phyloP scores from a whole-genome alignment of 2,113 vertebrate genomes.

The Cochlearius cochlearius region DNA sequence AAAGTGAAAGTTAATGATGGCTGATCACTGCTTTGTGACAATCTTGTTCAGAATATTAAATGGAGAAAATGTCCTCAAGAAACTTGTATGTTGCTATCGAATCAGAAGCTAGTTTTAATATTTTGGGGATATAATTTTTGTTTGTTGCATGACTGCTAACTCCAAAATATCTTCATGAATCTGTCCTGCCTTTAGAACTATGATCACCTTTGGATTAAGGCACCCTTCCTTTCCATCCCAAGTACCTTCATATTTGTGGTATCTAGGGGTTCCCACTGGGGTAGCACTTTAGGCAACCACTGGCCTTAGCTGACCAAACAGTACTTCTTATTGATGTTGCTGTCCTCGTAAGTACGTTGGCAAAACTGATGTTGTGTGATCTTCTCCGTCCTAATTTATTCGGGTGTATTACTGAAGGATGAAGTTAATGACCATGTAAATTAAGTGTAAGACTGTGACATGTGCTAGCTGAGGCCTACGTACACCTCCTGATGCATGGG shows the following conservation, averaged over 20 bases:
- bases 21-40: background rate
- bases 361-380: background rate
- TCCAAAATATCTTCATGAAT: background rate
- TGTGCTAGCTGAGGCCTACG: background rate
- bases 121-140: background rate
- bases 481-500: background rate
- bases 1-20: background rate
- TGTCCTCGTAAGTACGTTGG: background rate
- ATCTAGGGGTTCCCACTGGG: accelerated
- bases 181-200: background rate
- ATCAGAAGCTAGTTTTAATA: background rate
- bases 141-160: background rate
- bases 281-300: background rate
- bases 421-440: background rate
- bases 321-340: background rate
- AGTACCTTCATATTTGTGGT: background rate
- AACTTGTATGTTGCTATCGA: background rate
- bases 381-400: background rate
- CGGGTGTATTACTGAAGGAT: background rate
- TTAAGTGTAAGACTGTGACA: background rate
- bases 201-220: background rate
- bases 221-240: background rate
- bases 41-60: background rate
- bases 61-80: background rate
- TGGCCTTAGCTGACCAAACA: background rate